Evolutionary conservation across 2,113 vertebrate species (phyloP), one percentile per base, ranked within the genome.

Genomic region (Plecotus auritus): DNA sequence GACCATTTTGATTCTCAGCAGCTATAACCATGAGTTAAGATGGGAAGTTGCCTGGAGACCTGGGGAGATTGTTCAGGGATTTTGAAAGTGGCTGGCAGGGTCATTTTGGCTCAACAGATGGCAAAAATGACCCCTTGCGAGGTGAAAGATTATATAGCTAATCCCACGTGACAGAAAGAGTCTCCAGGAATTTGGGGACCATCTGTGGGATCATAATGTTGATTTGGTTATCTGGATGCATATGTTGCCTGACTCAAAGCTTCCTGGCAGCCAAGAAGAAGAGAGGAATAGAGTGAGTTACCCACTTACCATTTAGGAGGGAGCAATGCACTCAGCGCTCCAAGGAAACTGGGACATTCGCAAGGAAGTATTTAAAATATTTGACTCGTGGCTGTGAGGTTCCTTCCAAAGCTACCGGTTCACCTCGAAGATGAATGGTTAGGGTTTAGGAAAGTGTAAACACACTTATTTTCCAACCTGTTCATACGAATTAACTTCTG

Each of bases 401-500:
- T 92, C 40, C 93, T 97, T 90, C 74, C 67, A 78, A 89, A 95
- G 77, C 42, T 85, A 67, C 66, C 28, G 49, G 47, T 88, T 94
- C 73, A 74, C 85, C 45, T 49, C 18, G 18, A 23, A 94, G 82
- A 95, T 94, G 74, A 83, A 83, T 81, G 77, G 95, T 92, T 94
- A 85, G 78, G 84, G 69, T 96, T 88, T 83, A 77, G 90, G 77
- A 74, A 97, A 92, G 40, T 95, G 45, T 85, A 92, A 85, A 54
- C 37, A 42, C 23, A 90, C 35, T 72, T 78, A 35, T 88, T 96
- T 82, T 80, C 30, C 61, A 93, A 95, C 88, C 91, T 84, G 88
- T 86, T 95, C 78, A 89, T 87, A 88, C 73, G 96, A 97, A 94
- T 97, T 96, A 94, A 94, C 89, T 91, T 93, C 69, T 82, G 88